phyloP scores from a whole-genome alignment of 2,888 invertebrate genomes.

The Eutolmus rufibarbis region DNA sequence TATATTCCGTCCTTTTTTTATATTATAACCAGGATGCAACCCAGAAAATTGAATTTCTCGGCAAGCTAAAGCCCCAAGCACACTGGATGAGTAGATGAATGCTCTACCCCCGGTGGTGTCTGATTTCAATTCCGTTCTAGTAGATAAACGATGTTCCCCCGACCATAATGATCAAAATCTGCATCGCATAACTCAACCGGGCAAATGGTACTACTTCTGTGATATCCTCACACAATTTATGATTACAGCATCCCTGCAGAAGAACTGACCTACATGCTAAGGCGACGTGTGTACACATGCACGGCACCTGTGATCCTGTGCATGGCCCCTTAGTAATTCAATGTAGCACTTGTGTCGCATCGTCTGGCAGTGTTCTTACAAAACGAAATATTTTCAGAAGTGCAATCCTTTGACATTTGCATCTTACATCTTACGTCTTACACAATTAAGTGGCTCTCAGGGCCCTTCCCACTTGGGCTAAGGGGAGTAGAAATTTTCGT shows the following conservation, averaged over 20 bases:
- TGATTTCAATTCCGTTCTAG: not conserved
- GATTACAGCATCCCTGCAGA: slow-evolving; percentile 10
- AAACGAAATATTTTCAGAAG: not conserved
- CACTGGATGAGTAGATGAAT: not conserved
- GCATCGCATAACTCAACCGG: not conserved
- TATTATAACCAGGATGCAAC: not conserved
- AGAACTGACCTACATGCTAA: slow-evolving; percentile 9
- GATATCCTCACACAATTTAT: not conserved
- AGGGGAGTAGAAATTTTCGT: not conserved
- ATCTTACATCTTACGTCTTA: not conserved
- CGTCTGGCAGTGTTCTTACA: not conserved
- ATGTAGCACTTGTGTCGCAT: not conserved
- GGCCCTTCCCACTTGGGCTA: not conserved
- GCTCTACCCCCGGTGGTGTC: not conserved
- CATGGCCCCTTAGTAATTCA: not conserved
- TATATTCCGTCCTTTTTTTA: not conserved
- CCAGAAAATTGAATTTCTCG: not conserved
- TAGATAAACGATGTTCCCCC: not conserved
- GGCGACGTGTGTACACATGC: not conserved
- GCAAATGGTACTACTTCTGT: not conserved
- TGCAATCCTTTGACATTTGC: not conserved
- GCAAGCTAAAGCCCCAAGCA: not conserved
- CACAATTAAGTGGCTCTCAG: slow-evolving; percentile 17
- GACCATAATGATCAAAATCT: not conserved
- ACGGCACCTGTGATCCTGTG: not conserved